Evolutionary conservation across 2,113 vertebrate species (phyloP).

Genomic region (Dipodomys stephensi): DNA sequence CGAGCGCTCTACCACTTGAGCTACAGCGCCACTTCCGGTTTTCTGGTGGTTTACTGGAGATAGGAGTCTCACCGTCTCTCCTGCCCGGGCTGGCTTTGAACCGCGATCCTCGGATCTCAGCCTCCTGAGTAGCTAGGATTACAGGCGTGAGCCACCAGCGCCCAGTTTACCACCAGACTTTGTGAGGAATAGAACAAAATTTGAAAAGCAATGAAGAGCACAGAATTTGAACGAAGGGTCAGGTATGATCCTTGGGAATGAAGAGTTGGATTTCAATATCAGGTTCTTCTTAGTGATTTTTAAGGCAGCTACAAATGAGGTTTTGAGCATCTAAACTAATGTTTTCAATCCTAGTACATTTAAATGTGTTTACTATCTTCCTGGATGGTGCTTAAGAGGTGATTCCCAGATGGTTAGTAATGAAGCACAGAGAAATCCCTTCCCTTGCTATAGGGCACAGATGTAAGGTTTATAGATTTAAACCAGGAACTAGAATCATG

Average conservation of each 20-base stretch:
- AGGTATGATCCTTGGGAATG: background rate
- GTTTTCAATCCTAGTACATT: background rate
- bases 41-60: too few species aligned
- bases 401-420: background rate
- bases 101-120: too few species aligned
- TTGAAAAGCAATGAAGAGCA: slow-evolving; percentile 40
- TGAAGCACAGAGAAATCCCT: slow-evolving; percentile 8
- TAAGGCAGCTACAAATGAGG: background rate
- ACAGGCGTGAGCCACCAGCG: too few species aligned
- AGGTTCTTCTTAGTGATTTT: background rate
- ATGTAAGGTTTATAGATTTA: too few species aligned
- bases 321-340: background rate
- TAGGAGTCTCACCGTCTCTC: too few species aligned
- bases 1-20: too few species aligned
- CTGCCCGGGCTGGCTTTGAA: too few species aligned
- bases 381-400: background rate
- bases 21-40: too few species aligned
- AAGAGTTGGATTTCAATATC: background rate
- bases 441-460: background rate
- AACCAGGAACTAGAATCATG: too few species aligned
- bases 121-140: too few species aligned
- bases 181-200: slow-evolving; percentile 44
- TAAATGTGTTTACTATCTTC: background rate
- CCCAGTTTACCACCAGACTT: background rate
- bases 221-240: slow-evolving; percentile 24